These are phyloP conservation scores for Lepus americanus DNA, from an alignment of 2,113 vertebrate species.

Conservation along the genomic window DNA sequence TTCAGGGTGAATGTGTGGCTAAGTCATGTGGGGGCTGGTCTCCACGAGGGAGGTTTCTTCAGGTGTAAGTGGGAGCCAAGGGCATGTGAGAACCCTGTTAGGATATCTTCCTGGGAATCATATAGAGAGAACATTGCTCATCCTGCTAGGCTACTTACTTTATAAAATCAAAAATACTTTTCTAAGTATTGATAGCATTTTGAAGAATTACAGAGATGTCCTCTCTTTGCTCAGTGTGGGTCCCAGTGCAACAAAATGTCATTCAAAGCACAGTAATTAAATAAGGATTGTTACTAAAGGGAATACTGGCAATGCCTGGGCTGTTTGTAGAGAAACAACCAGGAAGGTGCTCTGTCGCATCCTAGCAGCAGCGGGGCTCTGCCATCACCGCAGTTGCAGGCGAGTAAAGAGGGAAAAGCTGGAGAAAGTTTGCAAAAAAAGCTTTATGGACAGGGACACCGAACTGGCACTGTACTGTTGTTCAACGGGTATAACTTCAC, in stretches of 20 bases:
- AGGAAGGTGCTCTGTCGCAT: neutral
- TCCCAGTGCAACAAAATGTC: neutral
- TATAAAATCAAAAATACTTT: neutral
- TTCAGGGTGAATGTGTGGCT: neutral
- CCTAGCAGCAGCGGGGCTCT: neutral
- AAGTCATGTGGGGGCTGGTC: neutral
- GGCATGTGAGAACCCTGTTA: neutral
- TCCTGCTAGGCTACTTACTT: neutral
- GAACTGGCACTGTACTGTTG: neutral
- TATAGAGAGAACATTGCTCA: neutral
- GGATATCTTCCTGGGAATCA: neutral
- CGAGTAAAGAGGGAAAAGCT: neutral
- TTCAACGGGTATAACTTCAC: too few relatives aligned
- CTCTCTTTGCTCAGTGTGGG: neutral
- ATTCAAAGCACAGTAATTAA: neutral
- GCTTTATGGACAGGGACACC: neutral
- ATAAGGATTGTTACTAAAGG: neutral
- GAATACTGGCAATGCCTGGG: neutral
- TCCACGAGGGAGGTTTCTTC: neutral
- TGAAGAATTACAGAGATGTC: neutral
- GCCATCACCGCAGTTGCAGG: neutral
- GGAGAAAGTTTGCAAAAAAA: neutral
- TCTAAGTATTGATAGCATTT: neutral
- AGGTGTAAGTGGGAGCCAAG: neutral
- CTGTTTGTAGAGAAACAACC: too few relatives aligned